Evolutionary conservation across 2,888 invertebrate species (phyloP).

Genomic region (Shargacucullia verbasci): DNA sequence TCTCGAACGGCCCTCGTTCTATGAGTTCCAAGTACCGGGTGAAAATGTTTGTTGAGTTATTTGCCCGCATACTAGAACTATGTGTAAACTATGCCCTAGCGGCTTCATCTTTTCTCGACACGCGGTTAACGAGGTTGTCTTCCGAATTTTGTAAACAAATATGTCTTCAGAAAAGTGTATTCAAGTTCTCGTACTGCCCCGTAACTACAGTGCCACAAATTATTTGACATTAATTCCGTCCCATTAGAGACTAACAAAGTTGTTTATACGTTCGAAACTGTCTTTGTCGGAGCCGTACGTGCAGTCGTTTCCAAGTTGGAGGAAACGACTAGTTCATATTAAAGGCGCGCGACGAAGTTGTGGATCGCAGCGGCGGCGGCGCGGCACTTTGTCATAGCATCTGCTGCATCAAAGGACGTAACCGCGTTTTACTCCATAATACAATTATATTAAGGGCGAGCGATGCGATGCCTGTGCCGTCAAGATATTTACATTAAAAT

Average conservation of each 20-base stretch:
- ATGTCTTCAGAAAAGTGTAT: constrained; percentile 51
- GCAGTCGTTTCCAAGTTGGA: constrained; percentile 72
- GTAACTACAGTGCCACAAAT: constrained; percentile 59
- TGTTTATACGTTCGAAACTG: constrained; percentile 73
- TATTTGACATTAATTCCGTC: constrained; percentile 70
- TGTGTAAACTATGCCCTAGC: constrained; percentile 73
- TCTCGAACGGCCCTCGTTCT: constrained; percentile 55
- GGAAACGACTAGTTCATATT: constrained; percentile 75
- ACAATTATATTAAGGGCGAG: constrained; percentile 64
- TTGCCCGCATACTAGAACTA: constrained; percentile 67
- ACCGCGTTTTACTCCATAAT: constrained; percentile 63
- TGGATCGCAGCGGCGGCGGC: constrained; percentile 64
- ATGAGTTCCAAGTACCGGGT: constrained; percentile 53
- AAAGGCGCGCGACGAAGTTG: constrained; percentile 73
- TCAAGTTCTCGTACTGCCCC: constrained; percentile 45
- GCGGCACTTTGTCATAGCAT: constrained; percentile 73
- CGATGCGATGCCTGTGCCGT: constrained; percentile 32
- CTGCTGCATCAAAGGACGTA: constrained; percentile 69
- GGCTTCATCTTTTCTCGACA: constrained; percentile 61
- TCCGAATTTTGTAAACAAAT: constrained; percentile 50
- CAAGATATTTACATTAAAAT: constrained; percentile 66
- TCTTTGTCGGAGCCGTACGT: constrained; percentile 67
- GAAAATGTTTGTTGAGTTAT: constrained; percentile 67
- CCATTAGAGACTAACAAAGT: constrained; percentile 73
- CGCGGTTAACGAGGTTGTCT: constrained; percentile 49